phyloP scores from a whole-genome alignment of 2,888 invertebrate species.

The Erebia epiphron region DNA sequence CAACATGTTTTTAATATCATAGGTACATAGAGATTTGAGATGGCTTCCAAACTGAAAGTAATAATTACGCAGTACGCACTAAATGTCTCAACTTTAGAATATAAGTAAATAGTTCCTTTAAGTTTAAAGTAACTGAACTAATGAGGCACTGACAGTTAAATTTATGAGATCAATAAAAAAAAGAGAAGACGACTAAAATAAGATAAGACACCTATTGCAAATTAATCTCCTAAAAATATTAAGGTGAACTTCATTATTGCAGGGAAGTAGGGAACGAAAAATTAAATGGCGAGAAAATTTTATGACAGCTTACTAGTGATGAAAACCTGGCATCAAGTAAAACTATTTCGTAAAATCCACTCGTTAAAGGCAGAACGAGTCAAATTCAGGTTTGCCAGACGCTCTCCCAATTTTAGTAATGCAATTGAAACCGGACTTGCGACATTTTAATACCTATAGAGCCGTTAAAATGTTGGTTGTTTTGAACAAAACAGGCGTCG shows the following conservation, averaged over 20 bases:
- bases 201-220: no score
- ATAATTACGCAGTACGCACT: no score
- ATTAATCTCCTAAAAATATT: no score
- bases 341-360: conserved; percentile 2
- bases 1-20: no score
- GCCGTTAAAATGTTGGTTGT: conserved; percentile 18
- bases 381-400: conserved; percentile 14
- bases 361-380: neutral
- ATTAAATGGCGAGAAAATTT: neutral
- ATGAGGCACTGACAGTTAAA: no score
- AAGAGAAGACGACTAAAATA: no score
- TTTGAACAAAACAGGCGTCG: conserved; percentile 20
- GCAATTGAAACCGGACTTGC: conserved; percentile 30
- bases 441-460: conserved; percentile 19
- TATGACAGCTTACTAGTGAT: neutral
- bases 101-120: no score
- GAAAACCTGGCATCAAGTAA: neutral
- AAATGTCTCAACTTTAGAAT: no score
- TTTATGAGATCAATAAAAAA: no score
- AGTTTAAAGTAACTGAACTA: no score
- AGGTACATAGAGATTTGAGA: no score
- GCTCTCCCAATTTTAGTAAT: conserved; percentile 28
- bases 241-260: neutral
- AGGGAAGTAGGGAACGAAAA: neutral
- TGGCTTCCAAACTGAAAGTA: no score